Evolutionary conservation across 2,797 vertebrate genomes (phyloP), one percentile per base, ranked within the genome.

Genomic region (Podarcis siculus): DNA sequence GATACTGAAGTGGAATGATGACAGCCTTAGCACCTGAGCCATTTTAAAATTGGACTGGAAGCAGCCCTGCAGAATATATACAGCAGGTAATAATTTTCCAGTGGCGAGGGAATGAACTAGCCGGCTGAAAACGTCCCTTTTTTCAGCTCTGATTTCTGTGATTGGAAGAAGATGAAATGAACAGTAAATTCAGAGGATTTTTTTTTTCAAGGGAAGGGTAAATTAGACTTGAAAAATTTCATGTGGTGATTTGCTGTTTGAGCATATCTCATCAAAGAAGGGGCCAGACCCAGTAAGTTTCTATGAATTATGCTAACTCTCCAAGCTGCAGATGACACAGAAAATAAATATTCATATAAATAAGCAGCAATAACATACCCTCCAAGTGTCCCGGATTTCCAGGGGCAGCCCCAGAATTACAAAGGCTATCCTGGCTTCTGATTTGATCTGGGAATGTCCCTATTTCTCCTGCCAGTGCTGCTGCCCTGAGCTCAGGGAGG

Each of bases 311-410:
- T 83, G 84, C 77, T 42, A 79, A 80, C n/a, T 55, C 77, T 88
- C 17, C 39, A 85, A 92, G 81, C 45, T 84, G 75, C 78, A 86
- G 32, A 15, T 89, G 32, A 76, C 72, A 88, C 83, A 35, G 27
- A 6, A 91, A 87, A 93, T 61, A 92, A 90, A 81, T 92, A 92
- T 89, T 78, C 37, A 58, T 7, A 45, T 12, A 45, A 85, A 87
- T 83, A 92, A 86, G 82, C 61, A 15, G 80, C 85, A 91, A 88
- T 89, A 89, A 37, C 49, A 55, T 55, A 55, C 49, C 49, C 49
- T 15, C 49, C 3, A 55, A 55, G 13, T 55, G 3, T 55, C 49
- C 49, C 13, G 49, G 49, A 55, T 15, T 55, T 55, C 49, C 49
- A 55, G 49, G 49, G 49, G 3, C 49, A 55, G 49, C 49, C 13